Percentiles rank a stretch among this genome's conserved stretches.
Conservation (phyloP, 1,140 invertebrate species). For the Telenomus remus region DNA sequence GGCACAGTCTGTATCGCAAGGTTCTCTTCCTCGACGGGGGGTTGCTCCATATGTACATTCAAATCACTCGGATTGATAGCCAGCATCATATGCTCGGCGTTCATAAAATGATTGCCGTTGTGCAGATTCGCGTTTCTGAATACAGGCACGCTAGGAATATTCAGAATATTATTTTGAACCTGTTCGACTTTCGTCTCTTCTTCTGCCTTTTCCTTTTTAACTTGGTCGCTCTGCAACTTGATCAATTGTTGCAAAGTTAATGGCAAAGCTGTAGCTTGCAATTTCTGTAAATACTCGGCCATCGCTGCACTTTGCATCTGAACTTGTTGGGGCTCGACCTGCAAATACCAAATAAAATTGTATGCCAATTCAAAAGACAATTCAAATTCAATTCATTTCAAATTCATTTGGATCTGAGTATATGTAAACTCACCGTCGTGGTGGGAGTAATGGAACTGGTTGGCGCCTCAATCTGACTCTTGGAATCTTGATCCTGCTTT, state of each 20-base stretch:
- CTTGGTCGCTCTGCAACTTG: slow-evolving; percentile 69
- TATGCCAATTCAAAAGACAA: background rate
- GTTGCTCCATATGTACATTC: slow-evolving; percentile 67
- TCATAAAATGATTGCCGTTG: slow-evolving; percentile 66
- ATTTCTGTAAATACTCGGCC: slow-evolving; percentile 72
- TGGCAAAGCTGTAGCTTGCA: slow-evolving; percentile 70
- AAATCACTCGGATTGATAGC: slow-evolving; percentile 67
- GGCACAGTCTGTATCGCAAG: slow-evolving; percentile 20
- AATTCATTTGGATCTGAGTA: too few relatives aligned
- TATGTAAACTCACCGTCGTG: slow-evolving; percentile 21
- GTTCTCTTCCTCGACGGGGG: slow-evolving; percentile 60
- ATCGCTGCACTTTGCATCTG: slow-evolving; percentile 67
- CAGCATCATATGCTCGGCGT: slow-evolving; percentile 64
- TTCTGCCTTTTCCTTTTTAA: slow-evolving; percentile 65
- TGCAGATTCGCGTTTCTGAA: slow-evolving; percentile 68
- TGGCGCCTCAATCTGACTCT: slow-evolving; percentile 41
- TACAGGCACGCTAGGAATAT: slow-evolving; percentile 71
- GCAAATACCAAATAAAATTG: slow-evolving; percentile 7
- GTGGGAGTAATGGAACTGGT: slow-evolving; percentile 35
- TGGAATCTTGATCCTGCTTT: slow-evolving; percentile 59
- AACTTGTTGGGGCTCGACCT: slow-evolving; percentile 63
- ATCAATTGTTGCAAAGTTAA: slow-evolving; percentile 72
- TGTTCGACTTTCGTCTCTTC: slow-evolving; percentile 68
- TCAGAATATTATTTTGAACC: slow-evolving; percentile 70
- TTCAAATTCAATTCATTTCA: too few relatives aligned